Percentiles rank a stretch among this genome's conserved stretches.
Evolutionary conservation across 2,113 vertebrate genomes (phyloP).

Genomic region (Hemiprocne comata): DNA sequence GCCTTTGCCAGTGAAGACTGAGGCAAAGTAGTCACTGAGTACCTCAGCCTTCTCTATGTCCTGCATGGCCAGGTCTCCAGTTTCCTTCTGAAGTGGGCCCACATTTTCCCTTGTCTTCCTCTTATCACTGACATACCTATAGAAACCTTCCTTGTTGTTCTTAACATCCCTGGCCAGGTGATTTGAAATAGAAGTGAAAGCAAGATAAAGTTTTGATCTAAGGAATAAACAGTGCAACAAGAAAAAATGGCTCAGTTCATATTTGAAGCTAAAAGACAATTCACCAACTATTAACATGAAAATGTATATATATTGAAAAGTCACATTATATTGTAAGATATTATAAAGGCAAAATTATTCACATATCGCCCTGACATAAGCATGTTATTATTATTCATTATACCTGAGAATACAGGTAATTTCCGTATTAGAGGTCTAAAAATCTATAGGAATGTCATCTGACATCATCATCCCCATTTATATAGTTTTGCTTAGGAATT

Average conservation of each 20-base stretch:
- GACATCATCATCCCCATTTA: neutral
- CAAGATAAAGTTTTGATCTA: slow-evolving; percentile 5
- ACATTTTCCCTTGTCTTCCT: no score
- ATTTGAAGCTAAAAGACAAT: slow-evolving; percentile 3
- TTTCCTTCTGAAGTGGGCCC: no score
- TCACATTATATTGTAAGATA: neutral
- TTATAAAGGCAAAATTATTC: neutral
- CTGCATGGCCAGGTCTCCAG: no score
- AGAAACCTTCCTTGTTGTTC: no score
- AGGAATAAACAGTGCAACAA: neutral
- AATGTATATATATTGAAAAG: neutral
- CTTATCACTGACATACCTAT: no score
- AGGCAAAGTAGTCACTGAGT: no score
- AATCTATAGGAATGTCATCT: neutral
- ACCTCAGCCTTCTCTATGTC: no score
- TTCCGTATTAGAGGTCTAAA: neutral
- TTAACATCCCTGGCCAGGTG: no score
- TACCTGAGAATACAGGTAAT: neutral
- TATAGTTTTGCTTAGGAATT: neutral
- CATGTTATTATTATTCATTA: neutral
- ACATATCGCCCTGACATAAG: neutral
- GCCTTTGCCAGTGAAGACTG: no score
- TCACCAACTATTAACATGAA: neutral
- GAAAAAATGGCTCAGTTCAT: neutral
- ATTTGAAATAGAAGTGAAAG: slow-evolving; percentile 7